These are phyloP conservation scores for Zaprionus inermis DNA, from an alignment of 1,140 invertebrate species.

Conservation along the genomic window DNA sequence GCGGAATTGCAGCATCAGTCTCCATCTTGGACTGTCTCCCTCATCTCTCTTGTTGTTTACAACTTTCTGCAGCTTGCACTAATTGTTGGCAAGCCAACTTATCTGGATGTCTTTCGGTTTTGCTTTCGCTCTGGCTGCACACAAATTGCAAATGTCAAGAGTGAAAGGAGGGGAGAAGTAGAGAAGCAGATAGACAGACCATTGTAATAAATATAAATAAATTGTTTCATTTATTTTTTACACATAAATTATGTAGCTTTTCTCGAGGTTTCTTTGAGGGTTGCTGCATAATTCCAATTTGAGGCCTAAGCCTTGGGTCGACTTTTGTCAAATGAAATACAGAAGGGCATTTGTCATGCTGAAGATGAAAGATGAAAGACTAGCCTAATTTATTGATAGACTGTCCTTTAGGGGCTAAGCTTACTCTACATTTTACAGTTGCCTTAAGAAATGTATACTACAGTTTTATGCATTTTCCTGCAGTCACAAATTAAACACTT, in stretches of 20 bases:
- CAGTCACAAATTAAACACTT: neutral
- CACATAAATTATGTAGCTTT: conserved; percentile 24
- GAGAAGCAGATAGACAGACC: neutral
- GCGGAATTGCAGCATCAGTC: conserved; percentile 6
- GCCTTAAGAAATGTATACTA: neutral
- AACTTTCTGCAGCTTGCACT: conserved; percentile 24
- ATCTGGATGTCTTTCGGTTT: conserved; percentile 6
- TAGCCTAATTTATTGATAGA: conserved; percentile 18
- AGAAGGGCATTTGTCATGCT: conserved; percentile 33
- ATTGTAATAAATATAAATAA: conserved; percentile 38
- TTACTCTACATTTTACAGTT: neutral
- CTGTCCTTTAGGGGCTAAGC: neutral
- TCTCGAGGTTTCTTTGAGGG: conserved; percentile 5
- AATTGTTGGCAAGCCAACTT: conserved; percentile 35
- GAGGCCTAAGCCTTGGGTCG: conserved; percentile 16
- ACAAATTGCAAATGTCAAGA: conserved; percentile 16
- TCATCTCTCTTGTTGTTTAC: neutral
- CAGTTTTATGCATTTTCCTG: neutral
- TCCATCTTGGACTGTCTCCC: neutral
- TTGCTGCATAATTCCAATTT: conserved; percentile 42
- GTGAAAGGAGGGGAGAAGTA: neutral
- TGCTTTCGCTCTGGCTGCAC: neutral
- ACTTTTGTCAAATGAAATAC: conserved; percentile 40
- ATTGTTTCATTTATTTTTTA: conserved; percentile 37
- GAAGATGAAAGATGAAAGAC: conserved; percentile 22